These are phyloP conservation scores for Formica exsecta DNA, from an alignment of 1,140 invertebrate species.

Conservation along the genomic window DNA sequence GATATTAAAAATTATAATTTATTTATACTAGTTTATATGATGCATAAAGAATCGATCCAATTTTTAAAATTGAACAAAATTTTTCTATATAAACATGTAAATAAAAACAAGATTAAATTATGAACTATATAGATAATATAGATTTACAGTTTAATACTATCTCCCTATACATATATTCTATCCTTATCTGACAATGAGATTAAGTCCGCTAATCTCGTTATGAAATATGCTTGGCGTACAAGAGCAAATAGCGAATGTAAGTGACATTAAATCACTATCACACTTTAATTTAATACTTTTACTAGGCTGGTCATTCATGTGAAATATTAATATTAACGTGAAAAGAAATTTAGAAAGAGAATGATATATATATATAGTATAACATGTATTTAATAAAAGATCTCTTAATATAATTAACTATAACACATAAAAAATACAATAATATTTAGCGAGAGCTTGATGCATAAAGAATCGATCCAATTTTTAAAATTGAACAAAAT, in stretches of 20 bases:
- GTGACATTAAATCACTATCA: conserved; percentile 57
- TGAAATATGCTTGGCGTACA: conserved; percentile 44
- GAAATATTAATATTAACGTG: conserved; percentile 36
- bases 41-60: background rate
- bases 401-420: background rate
- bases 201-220: conserved; percentile 52
- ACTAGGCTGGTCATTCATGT: conserved; percentile 11
- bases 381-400: background rate
- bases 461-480: background rate
- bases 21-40: background rate
- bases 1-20: background rate
- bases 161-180: conserved; percentile 26
- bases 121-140: conserved; percentile 42
- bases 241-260: conserved; percentile 54
- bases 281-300: background rate
- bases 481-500: background rate
- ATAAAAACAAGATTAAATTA: background rate
- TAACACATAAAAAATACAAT: background rate
- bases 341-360: conserved; percentile 1
- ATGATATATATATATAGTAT: background rate
- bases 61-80: background rate
- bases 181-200: conserved; percentile 40
- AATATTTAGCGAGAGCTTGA: conserved; percentile 6
- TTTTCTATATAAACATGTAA: conserved; percentile 20
- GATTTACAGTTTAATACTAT: conserved; percentile 42